A percentile compares a stretch with the other conserved stretches of the same genome.
phyloP scores from a whole-genome alignment of 2,797 vertebrate species.

The Lacerta bilineata region DNA sequence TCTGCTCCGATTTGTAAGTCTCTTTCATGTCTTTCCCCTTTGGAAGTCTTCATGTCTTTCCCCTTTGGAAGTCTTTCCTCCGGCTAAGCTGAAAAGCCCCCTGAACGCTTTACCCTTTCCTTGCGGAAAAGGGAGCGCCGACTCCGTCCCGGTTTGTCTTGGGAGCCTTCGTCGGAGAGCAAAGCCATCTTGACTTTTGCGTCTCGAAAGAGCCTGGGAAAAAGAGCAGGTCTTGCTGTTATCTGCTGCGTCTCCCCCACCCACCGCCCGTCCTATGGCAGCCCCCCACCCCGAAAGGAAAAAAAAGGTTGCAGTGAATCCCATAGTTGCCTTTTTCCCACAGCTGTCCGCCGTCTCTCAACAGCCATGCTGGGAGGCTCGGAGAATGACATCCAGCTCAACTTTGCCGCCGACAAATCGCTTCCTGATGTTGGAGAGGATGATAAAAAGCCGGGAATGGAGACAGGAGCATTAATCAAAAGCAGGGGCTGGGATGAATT shows the following conservation, averaged over 20 bases:
- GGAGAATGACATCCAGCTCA: fast-evolving
- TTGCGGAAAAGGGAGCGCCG: no score
- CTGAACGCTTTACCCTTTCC: no score
- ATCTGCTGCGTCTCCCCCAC: background rate
- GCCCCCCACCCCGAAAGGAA: background rate
- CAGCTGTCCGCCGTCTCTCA: background rate
- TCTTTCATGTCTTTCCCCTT: no score
- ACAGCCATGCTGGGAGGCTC: fast-evolving
- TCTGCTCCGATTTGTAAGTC: no score
- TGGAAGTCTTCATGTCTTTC: no score
- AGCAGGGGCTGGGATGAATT: background rate
- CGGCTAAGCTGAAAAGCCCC: no score
- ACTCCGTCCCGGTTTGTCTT: no score
- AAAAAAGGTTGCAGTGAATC: background rate
- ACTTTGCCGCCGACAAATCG: conserved; percentile 11
- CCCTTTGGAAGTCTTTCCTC: no score
- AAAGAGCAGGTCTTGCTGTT: background rate
- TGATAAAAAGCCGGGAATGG: background rate
- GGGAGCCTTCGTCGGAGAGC: no score
- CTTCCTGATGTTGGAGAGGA: background rate
- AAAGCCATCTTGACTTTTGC: no score
- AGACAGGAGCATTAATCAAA: conserved; percentile 11
- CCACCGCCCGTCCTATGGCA: background rate
- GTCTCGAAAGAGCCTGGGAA: no score
- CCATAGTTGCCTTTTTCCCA: background rate